Conservation (phyloP, 1,140 invertebrate species). For the Cataglyphis hispanica region DNA sequence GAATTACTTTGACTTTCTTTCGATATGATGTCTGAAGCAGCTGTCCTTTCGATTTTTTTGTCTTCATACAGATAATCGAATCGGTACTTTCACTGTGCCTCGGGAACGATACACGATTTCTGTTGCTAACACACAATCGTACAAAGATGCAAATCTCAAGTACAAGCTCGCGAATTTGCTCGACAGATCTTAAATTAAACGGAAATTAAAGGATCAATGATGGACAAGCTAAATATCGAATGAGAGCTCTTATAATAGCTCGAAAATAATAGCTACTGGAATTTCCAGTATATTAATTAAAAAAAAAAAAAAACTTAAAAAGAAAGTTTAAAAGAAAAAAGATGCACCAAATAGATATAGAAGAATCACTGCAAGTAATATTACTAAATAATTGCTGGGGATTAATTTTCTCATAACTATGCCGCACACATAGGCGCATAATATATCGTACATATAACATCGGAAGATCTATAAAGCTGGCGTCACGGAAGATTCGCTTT, state of each 20-base stretch:
- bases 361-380: not conserved
- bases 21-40: slow-evolving; percentile 64
- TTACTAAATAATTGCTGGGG: not conserved
- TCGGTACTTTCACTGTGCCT: slow-evolving; percentile 68
- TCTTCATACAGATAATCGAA: slow-evolving; percentile 64
- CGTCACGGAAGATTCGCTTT: slow-evolving; percentile 46
- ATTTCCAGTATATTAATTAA: not conserved
- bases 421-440: not conserved
- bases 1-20: slow-evolving; percentile 71
- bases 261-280: not conserved
- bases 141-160: not conserved
- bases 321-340: not conserved
- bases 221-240: not conserved
- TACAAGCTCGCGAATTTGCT: not conserved
- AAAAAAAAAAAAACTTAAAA: not conserved
- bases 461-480: slow-evolving; percentile 22
- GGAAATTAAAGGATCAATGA: too few species aligned
- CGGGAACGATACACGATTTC: slow-evolving; percentile 31
- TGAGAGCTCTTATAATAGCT: not conserved
- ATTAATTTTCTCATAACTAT: slow-evolving; percentile 14
- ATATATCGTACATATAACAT: not conserved
- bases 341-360: not conserved
- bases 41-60: slow-evolving; percentile 62
- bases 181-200: not conserved
- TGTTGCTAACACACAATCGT: slow-evolving; percentile 3